A percentile compares a stretch with the other conserved stretches of the same genome.
These are phyloP conservation scores for Thunnus albacares DNA, from an alignment of 2,797 vertebrate genomes.

Conservation along the genomic window DNA sequence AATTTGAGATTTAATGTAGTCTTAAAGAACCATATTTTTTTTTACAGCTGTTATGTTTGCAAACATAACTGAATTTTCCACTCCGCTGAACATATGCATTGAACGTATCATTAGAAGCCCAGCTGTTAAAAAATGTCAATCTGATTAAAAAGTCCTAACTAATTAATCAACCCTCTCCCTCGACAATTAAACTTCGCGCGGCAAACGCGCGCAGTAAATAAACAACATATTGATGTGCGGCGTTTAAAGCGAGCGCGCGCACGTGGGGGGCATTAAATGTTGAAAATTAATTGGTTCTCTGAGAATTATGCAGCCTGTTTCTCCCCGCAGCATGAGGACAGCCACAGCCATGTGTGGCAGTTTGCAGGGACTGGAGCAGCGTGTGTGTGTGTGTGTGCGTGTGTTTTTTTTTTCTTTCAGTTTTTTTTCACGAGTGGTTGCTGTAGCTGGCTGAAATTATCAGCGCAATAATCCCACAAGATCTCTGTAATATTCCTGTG, in stretches of 20 bases:
- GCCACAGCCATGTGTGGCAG: slow-evolving; percentile 52
- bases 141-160: slow-evolving; percentile 71
- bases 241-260: slow-evolving; percentile 18
- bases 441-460: slow-evolving; percentile 4
- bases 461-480: slow-evolving; percentile 38
- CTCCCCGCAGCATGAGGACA: not conserved
- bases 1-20: not conserved
- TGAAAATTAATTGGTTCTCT: slow-evolving; percentile 45
- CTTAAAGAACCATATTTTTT: not conserved
- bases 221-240: slow-evolving; percentile 45
- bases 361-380: slow-evolving; percentile 38
- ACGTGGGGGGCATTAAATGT: slow-evolving; percentile 25
- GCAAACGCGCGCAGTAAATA: slow-evolving; percentile 45
- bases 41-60: slow-evolving; percentile 4
- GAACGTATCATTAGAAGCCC: slow-evolving; percentile 44
- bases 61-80: not conserved
- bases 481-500: slow-evolving; percentile 43
- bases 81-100: slow-evolving; percentile 12
- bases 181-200: slow-evolving; percentile 57
- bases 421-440: not conserved
- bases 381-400: slow-evolving; percentile 10
- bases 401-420: not conserved
- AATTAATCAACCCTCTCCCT: slow-evolving; percentile 63
- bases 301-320: slow-evolving; percentile 39
- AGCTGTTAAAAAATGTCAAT: slow-evolving; percentile 63